These are phyloP conservation scores for Pammene fasciana DNA, from an alignment of 2,888 invertebrate species.

Conservation along the genomic window DNA sequence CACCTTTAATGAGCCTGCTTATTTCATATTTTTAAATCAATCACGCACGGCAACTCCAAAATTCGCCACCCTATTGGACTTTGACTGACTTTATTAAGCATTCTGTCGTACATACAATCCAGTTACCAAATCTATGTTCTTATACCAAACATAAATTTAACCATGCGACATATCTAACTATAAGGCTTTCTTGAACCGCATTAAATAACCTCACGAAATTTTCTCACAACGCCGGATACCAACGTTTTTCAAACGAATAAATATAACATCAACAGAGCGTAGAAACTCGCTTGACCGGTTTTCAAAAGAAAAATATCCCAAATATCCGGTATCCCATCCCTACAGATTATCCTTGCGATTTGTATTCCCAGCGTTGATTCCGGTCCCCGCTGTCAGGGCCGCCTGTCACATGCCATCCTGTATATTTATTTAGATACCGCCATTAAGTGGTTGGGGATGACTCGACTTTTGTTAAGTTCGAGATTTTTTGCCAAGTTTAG, in stretches of 20 bases:
- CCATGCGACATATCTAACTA: too few species aligned
- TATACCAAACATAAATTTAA: too few species aligned
- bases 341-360: constrained; percentile 26
- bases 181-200: not conserved
- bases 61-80: too few species aligned
- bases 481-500: constrained; percentile 2
- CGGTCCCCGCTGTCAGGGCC: constrained; percentile 15
- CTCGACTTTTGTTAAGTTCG: constrained; percentile 4
- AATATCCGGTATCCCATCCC: constrained; percentile 13
- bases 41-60: too few species aligned
- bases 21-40: too few species aligned
- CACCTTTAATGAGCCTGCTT: too few species aligned
- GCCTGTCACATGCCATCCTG: constrained; percentile 30
- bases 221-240: not conserved
- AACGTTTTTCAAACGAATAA: constrained; percentile 1
- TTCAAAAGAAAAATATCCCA: constrained; percentile 10
- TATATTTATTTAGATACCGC: constrained; percentile 36
- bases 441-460: constrained; percentile 30
- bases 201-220: not conserved
- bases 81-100: too few species aligned
- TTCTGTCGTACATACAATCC: too few species aligned
- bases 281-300: constrained; percentile 1
- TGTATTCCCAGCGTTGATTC: constrained; percentile 24
- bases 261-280: constrained; percentile 8
- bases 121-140: too few species aligned